Conservation (phyloP, 2,888 invertebrate genomes). For the Micoletzkya japonica region DNA sequence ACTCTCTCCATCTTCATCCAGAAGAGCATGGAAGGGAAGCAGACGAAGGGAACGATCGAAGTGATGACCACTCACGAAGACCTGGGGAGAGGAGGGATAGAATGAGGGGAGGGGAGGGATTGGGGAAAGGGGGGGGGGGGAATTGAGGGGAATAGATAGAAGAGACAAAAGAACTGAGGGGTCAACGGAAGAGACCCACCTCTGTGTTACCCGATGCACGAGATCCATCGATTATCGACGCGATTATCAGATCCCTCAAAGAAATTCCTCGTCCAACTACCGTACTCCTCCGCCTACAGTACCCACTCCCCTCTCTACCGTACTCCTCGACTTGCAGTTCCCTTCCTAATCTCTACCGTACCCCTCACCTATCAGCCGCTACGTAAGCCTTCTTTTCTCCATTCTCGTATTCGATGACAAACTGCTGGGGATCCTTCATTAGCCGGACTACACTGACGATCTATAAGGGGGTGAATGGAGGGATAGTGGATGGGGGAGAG, state of each 20-base stretch:
- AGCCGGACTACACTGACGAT: constrained; percentile 89
- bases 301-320: not conserved
- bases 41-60: constrained; percentile 85
- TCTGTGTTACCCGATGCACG: constrained; percentile 94
- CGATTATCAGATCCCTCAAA: constrained; percentile 85
- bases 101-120: not conserved
- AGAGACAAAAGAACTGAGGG: constrained; percentile 72
- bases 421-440: constrained; percentile 86
- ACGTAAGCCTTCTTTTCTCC: constrained; percentile 85
- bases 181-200: constrained; percentile 13
- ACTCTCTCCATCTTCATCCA: constrained; percentile 93
- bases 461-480: constrained; percentile 66
- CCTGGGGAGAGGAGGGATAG: constrained; percentile 65
- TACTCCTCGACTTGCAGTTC: not conserved
- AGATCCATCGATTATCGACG: constrained; percentile 92
- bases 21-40: constrained; percentile 79
- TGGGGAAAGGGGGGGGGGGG: constrained; percentile 64
- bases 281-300: not conserved
- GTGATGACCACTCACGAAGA: constrained; percentile 67
- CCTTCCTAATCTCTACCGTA: not conserved
- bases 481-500: constrained; percentile 22
- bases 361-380: constrained; percentile 81
- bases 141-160: not conserved
- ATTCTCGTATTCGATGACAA: constrained; percentile 89
- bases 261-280: not conserved